Evolutionary conservation across 2,113 vertebrate genomes (phyloP), one percentile per base, ranked within the genome.

Genomic region (Scatophagus argus): DNA sequence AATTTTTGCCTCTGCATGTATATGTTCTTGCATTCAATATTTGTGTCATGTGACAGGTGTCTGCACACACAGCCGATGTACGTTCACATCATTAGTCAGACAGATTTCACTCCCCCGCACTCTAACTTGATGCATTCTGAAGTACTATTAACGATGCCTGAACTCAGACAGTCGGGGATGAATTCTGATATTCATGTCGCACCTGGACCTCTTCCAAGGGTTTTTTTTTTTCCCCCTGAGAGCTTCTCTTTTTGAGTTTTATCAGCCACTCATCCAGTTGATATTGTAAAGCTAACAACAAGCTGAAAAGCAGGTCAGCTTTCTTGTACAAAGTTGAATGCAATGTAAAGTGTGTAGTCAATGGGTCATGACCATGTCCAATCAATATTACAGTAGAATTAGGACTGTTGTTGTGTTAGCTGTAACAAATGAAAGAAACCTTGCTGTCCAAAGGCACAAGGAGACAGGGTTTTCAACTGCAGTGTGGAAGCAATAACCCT

Each of bases 371-470:
- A 70, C 84, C 44, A 66, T 74, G 86, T 79, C 77, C 80, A 81
- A 90, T 93, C 88, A 87, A 92, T 92, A 85, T 36, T 79, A 84
- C 82, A 79, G 21, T 54, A 65, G 76, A 75, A 83, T 90, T 78
- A 79, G 44, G 10, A 61, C 51, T 49, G 51, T 63, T 68, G 83
- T 84, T 82, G 69, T 67, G 55, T 78, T 55, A 59, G 77, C 65
- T 62, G 59, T 44, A 39, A 58, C 58, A 72, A 80, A 66, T 60
- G 16, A 81, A 25, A 67, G 63, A 68, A 65, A 43, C 27, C 31
- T 39, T 44, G n/a, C 14, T 23, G 44, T 80, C 36, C 6, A 70
- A 49, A 46, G 81, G 74, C 21, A 52, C 32, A 65, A 58, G 17
- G 51, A 71, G 25, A 38, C 13, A 49, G 54, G 64, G 51, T 9